These are phyloP conservation scores for Bradynema listronoti DNA, from an alignment of 1,140 invertebrate genomes.

Conservation along the genomic window DNA sequence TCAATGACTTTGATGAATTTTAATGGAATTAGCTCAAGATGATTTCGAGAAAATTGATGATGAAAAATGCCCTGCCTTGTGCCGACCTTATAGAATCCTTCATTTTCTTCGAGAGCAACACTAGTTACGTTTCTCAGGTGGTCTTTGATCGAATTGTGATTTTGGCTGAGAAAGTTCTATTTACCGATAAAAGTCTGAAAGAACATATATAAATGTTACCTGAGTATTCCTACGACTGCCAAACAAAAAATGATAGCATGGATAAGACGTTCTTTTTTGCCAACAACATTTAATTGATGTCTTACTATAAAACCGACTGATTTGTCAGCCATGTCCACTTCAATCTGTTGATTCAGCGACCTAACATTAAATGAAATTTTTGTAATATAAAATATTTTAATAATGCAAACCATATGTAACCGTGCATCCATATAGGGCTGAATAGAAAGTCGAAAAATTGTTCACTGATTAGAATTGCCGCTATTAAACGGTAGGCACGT, in stretches of 20 bases:
- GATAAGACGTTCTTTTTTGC: conserved; percentile 16
- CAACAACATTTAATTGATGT: conserved; percentile 25
- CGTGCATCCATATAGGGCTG: conserved; percentile 47
- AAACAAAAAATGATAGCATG: conserved; percentile 12
- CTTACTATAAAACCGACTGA: conserved; percentile 31
- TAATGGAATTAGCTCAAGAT: too few species aligned
- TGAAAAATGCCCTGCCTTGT: too few species aligned
- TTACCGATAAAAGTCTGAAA: too few species aligned
- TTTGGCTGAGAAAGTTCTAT: too few species aligned
- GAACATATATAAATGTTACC: too few species aligned
- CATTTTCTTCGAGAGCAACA: too few species aligned
- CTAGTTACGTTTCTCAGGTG: too few species aligned
- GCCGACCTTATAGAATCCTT: too few species aligned
- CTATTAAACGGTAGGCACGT: conserved; percentile 30
- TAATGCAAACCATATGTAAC: conserved; percentile 34
- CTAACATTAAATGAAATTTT: conserved; percentile 5
- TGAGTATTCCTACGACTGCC: conserved; percentile 17
- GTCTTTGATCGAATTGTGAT: too few species aligned
- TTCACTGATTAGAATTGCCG: conserved; percentile 28
- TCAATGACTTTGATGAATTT: too few species aligned
- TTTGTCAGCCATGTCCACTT: conserved; percentile 31
- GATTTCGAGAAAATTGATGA: too few species aligned
- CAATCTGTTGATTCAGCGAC: conserved; percentile 21
- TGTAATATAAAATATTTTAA: not conserved
- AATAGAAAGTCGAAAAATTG: conserved; percentile 46